phyloP scores from a whole-genome alignment of 2,888 invertebrate species.

The Chironomus tentans region DNA sequence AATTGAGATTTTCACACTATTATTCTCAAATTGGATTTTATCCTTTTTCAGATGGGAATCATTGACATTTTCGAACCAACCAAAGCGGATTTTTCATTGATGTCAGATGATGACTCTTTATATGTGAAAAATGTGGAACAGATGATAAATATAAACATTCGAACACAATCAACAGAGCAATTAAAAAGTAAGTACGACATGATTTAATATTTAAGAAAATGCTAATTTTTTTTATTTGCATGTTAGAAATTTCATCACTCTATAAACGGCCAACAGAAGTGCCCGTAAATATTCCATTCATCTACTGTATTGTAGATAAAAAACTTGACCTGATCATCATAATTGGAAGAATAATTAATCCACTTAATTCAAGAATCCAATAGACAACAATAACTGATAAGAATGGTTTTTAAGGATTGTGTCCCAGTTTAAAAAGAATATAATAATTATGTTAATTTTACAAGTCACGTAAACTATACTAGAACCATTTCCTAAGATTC shows the following conservation, averaged over 20 bases:
- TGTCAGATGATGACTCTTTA: slow-evolving; percentile 67
- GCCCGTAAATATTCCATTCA: slow-evolving; percentile 69
- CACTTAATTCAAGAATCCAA: slow-evolving; percentile 70
- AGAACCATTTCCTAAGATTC: too few species aligned
- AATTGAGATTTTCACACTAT: neutral
- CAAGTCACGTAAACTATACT: too few species aligned
- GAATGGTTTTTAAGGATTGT: too few species aligned
- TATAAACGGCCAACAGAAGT: slow-evolving; percentile 56
- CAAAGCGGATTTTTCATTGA: slow-evolving; percentile 65
- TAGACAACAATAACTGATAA: slow-evolving; percentile 43
- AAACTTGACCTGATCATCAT: slow-evolving; percentile 70
- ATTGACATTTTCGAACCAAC: slow-evolving; percentile 71
- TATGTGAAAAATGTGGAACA: slow-evolving; percentile 79
- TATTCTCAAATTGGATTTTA: neutral
- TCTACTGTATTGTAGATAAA: slow-evolving; percentile 56
- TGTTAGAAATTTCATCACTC: slow-evolving; percentile 37
- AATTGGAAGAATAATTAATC: slow-evolving; percentile 75
- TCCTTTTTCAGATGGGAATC: slow-evolving; percentile 55
- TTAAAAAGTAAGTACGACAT: slow-evolving; percentile 37
- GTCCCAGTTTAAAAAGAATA: neutral
- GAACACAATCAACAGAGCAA: slow-evolving; percentile 53
- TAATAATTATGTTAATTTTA: neutral
- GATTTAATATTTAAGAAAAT: neutral
- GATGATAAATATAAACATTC: slow-evolving; percentile 71
- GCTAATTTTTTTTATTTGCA: neutral